These are phyloP conservation scores for Bombus terrestris DNA, from an alignment of 1,140 invertebrate genomes.

Conservation along the genomic window DNA sequence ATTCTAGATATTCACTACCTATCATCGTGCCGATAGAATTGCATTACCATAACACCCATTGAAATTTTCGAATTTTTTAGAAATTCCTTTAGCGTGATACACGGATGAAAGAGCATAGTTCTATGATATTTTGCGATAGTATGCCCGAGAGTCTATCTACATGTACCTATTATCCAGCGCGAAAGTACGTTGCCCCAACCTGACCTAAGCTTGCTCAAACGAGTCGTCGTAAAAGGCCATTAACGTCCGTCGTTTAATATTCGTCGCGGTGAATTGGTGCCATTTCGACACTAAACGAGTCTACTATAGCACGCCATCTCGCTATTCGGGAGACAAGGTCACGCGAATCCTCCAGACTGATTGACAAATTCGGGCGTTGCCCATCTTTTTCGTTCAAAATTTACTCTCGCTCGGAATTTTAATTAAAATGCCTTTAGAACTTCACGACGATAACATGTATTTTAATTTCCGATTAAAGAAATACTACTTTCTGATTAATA, in stretches of 20 bases:
- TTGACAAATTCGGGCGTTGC: background rate
- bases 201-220: slow-evolving; percentile 42
- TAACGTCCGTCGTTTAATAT: slow-evolving; percentile 55
- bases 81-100: background rate
- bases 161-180: background rate
- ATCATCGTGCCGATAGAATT: background rate
- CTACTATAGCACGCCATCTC: background rate
- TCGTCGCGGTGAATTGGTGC: slow-evolving; percentile 42
- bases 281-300: slow-evolving; percentile 35
- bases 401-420: background rate
- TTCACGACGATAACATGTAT: background rate
- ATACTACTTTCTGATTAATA: background rate
- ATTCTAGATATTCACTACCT: background rate
- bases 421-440: too few relatives aligned
- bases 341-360: background rate
- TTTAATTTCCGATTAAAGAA: background rate
- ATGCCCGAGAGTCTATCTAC: background rate
- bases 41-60: background rate
- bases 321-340: background rate
- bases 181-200: slow-evolving; percentile 42
- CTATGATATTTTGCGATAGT: background rate
- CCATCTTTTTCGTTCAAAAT: background rate
- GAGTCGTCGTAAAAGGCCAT: slow-evolving; percentile 60
- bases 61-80: background rate
- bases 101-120: background rate